Evolutionary conservation across 2,113 vertebrate genomes (phyloP), one percentile per base, ranked within the genome.

Genomic region (Dromiciops gliroides): DNA sequence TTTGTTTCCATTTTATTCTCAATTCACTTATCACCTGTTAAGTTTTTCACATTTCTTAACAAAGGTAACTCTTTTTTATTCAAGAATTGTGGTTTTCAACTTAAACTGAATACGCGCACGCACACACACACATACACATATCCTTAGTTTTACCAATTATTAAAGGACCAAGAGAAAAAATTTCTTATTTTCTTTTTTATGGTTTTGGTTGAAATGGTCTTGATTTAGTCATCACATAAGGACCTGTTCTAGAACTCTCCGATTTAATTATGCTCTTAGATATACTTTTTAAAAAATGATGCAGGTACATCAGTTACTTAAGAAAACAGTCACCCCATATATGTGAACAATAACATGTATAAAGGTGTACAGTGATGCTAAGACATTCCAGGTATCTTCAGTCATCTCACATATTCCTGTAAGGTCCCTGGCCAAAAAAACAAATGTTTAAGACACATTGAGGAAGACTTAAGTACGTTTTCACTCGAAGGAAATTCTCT

Each of bases 331-430:
- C 94, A 47, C 44, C 90, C 89, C 92, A 60, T 48, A 53, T 28
- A 51, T 94, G 95, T 93, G 93, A 97, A 96, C 93, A 96, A 90
- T 0, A 75, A 47, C 95, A 96, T 89, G 95, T 92, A 92, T 67
- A 89, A 95, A 48, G 93, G 89, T 93, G 83, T 75, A 88, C 92
- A 95, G 95, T 75, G 75, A 94, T 23, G 93, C 83, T 67, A 75
- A 37, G 94, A 50, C 52, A 95, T 89, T 60, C 11, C 50, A 9
- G 31, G 11, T 94, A 92, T 92, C 94, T 91, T 31, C 95, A 89
- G 92, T 90, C 48, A n/a, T 49, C 90, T 94, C 95, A 75, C 28
- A 2, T 49, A 90, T 37, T 93, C 95, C 93, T 96, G 16, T 23
- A 91, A 94, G 93, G 89, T 52, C 50, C 92, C 92, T 52, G 92